These are phyloP conservation scores for Zaprionus bogoriensis DNA, from an alignment of 2,888 invertebrate genomes.

Conservation along the genomic window DNA sequence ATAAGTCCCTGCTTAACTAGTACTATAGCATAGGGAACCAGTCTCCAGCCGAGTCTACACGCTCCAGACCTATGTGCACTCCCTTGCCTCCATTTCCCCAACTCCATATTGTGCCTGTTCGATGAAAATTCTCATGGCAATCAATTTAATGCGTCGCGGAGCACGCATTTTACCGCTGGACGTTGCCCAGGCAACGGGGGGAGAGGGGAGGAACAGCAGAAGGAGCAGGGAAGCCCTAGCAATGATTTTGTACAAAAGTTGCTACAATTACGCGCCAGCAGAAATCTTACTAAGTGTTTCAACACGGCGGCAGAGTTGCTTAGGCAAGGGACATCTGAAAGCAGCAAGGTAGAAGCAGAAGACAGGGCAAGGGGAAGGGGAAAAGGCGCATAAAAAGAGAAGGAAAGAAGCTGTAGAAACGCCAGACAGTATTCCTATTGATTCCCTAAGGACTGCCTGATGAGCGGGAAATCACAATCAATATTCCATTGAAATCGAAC, in stretches of 20 bases:
- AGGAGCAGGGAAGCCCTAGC: slow-evolving; percentile 42
- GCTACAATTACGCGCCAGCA: slow-evolving; percentile 55
- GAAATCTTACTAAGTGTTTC: slow-evolving; percentile 75
- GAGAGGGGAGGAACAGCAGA: background rate
- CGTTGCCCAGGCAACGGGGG: slow-evolving; percentile 53
- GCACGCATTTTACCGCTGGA: slow-evolving; percentile 59
- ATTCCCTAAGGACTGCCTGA: slow-evolving; percentile 4
- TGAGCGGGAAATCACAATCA: background rate
- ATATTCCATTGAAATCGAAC: background rate
- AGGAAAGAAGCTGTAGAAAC: slow-evolving; percentile 41
- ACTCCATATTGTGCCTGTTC: slow-evolving; percentile 50
- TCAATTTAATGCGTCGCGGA: slow-evolving; percentile 74
- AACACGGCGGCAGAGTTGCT: slow-evolving; percentile 43
- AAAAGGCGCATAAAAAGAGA: background rate
- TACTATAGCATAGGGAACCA: background rate
- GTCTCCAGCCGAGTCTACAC: background rate
- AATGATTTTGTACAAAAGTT: slow-evolving; percentile 51
- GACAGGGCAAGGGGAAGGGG: background rate
- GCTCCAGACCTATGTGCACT: background rate
- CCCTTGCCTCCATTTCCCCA: slow-evolving; percentile 1
- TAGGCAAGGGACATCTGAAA: slow-evolving; percentile 15
- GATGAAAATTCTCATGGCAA: slow-evolving; percentile 66
- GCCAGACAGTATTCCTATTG: slow-evolving; percentile 30
- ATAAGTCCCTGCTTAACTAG: slow-evolving; percentile 31
- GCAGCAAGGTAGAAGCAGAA: background rate